Evolutionary conservation across 2,113 vertebrate genomes (phyloP).

Genomic region (Campylomormyrus numenius): DNA sequence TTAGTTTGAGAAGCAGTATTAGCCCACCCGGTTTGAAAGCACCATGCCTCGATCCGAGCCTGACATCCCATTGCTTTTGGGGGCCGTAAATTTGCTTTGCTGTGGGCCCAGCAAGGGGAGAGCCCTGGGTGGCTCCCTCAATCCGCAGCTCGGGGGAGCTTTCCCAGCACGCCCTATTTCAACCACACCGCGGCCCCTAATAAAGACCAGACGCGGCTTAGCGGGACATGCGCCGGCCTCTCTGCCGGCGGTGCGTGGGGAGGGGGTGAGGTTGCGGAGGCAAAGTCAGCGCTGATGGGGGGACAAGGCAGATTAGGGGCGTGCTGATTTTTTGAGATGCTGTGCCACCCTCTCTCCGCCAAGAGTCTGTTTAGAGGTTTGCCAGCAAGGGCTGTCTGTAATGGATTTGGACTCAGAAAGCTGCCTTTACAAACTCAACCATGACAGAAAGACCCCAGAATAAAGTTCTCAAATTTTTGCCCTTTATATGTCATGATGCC

Average conservation of each 20-base stretch:
- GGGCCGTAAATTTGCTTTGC: not conserved
- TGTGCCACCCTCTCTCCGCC: not conserved
- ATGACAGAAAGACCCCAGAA: not conserved
- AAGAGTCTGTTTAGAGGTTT: not conserved
- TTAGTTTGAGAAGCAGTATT: not conserved
- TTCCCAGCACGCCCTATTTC: not conserved
- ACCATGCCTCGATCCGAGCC: not conserved
- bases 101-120: not conserved
- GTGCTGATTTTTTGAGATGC: not conserved
- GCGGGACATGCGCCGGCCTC: not conserved
- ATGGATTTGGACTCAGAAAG: not conserved
- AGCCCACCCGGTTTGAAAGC: not conserved
- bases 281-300: not conserved
- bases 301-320: not conserved
- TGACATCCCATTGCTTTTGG: not conserved
- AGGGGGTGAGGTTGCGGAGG: not conserved
- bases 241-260: not conserved
- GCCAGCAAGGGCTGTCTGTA: not conserved
- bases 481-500: not conserved
- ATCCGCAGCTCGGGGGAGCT: not conserved
- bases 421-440: not conserved
- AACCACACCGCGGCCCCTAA: constrained; percentile 2
- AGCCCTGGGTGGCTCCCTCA: constrained; percentile 9
- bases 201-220: constrained; percentile 11
- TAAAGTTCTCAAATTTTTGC: not conserved